Percentiles rank a stretch among this genome's conserved stretches.
Evolutionary conservation across 2,113 vertebrate species (phyloP).

Genomic region (Sapajus apella): DNA sequence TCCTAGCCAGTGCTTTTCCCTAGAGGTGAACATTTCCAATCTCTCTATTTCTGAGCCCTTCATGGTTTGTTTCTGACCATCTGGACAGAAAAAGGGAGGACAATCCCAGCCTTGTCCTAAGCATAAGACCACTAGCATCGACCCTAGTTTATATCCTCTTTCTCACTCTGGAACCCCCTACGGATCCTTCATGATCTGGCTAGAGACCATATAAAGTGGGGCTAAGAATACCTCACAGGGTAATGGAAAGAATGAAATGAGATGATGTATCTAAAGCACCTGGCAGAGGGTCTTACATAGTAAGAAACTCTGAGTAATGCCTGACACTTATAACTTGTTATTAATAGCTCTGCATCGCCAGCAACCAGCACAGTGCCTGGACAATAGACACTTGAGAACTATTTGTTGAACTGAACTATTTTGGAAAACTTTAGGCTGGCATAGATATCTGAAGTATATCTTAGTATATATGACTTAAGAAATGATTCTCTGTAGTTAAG

Average conservation of each 20-base stretch:
- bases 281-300: not conserved
- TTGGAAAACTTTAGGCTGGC: conserved; percentile 11
- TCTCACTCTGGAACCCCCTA: not conserved
- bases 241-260: conserved; percentile 8
- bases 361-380: not conserved
- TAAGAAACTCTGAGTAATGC: not conserved
- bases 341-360: not conserved
- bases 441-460: not conserved
- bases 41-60: not conserved
- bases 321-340: not conserved
- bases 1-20: not conserved
- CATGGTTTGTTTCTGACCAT: conserved; percentile 9
- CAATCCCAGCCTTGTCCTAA: not conserved
- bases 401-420: conserved; percentile 44
- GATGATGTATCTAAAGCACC: not conserved
- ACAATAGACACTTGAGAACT: not conserved
- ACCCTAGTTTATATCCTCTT: not conserved
- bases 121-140: not conserved
- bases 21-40: not conserved
- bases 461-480: not conserved
- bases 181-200: not conserved
- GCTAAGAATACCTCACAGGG: not conserved
- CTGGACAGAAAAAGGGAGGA: not conserved
- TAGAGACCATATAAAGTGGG: not conserved
- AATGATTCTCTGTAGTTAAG: not conserved